Percentiles rank a stretch among this genome's conserved stretches.
These are phyloP conservation scores for Pegoplata infirma DNA, from an alignment of 2,888 invertebrate genomes.

Conservation along the genomic window DNA sequence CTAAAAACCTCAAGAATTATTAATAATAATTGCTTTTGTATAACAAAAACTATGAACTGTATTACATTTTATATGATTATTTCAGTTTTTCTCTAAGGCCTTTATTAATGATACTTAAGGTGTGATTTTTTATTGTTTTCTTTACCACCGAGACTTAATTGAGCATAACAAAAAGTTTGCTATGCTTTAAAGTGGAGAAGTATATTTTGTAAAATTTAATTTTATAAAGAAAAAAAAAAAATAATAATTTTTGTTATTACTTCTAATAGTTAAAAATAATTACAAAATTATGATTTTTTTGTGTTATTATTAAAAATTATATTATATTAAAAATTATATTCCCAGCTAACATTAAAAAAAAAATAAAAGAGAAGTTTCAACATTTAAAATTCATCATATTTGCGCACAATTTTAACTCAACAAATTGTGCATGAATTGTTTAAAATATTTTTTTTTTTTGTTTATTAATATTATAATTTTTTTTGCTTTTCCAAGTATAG, in stretches of 20 bases:
- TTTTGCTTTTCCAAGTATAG: slow-evolving; percentile 44
- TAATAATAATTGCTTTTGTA: slow-evolving; percentile 17
- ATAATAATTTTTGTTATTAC: slow-evolving; percentile 16
- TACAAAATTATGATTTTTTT: not conserved
- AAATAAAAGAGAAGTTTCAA: slow-evolving; percentile 26
- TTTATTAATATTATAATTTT: not conserved
- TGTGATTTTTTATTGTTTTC: slow-evolving; percentile 41
- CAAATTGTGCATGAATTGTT: slow-evolving; percentile 61
- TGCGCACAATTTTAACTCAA: slow-evolving; percentile 50
- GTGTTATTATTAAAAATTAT: slow-evolving; percentile 4
- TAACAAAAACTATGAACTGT: slow-evolving; percentile 13
- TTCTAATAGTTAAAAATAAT: slow-evolving; percentile 11
- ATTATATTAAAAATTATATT: slow-evolving; percentile 35
- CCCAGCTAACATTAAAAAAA: slow-evolving; percentile 27
- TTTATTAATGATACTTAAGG: slow-evolving; percentile 19
- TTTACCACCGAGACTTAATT: slow-evolving; percentile 70
- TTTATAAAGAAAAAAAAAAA: slow-evolving; percentile 24
- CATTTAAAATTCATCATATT: slow-evolving; percentile 39
- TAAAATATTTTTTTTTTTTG: slow-evolving; percentile 37
- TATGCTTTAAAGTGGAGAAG: slow-evolving; percentile 6
- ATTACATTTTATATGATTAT: slow-evolving; percentile 40
- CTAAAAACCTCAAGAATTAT: not conserved
- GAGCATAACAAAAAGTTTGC: slow-evolving; percentile 73
- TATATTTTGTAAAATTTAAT: slow-evolving; percentile 48
- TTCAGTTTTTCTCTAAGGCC: slow-evolving; percentile 62